These are phyloP conservation scores for Agrochola litura DNA, from an alignment of 2,888 invertebrate species.

Conservation along the genomic window DNA sequence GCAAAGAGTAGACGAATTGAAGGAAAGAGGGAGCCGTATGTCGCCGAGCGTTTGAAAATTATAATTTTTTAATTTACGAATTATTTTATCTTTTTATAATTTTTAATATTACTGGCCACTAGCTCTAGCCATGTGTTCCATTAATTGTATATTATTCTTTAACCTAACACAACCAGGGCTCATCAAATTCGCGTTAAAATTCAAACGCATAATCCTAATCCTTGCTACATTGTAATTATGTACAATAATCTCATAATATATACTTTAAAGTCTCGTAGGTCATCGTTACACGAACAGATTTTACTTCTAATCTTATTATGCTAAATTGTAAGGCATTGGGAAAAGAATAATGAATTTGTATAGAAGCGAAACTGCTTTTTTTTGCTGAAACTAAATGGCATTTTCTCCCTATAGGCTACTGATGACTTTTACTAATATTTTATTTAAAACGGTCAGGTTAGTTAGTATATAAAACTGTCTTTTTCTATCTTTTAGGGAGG, in stretches of 20 bases:
- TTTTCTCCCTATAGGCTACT: not conserved
- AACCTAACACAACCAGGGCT: constrained; percentile 1
- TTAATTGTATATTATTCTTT: constrained; percentile 13
- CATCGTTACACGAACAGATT: constrained; percentile 37
- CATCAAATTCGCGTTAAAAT: constrained; percentile 42
- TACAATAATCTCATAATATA: constrained; percentile 50
- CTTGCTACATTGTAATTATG: constrained; percentile 44
- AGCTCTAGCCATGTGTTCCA: no score
- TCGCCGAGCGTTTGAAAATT: no score
- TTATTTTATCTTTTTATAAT: no score
- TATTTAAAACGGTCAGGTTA: not conserved
- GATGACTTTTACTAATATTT: not conserved
- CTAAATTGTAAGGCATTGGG: constrained; percentile 54
- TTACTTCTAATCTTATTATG: constrained; percentile 71
- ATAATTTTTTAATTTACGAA: no score
- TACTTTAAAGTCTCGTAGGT: constrained; percentile 60
- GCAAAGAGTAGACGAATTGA: no score
- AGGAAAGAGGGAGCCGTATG: no score
- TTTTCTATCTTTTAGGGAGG: not conserved
- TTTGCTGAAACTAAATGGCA: not conserved
- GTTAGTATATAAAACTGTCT: not conserved
- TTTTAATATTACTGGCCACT: no score
- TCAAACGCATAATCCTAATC: constrained; percentile 44
- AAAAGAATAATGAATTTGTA: not conserved
- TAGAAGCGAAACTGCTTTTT: not conserved